Base-by-base conservation (phyloP, 1,140 invertebrate species). In the Halyomorpha halys region DNA sequence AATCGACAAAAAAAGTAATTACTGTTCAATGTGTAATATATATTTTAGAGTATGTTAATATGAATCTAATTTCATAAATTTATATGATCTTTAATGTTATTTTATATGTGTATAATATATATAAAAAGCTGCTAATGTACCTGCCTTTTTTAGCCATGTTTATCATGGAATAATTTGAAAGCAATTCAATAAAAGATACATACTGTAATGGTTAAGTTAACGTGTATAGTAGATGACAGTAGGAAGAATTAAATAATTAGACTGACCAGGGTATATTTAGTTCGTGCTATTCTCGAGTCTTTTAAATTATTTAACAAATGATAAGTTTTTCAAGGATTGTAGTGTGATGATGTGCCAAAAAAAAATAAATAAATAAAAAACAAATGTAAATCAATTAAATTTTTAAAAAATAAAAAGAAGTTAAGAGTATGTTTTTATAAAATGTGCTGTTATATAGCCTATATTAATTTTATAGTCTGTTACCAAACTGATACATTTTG, bases 361-460 rank as follows among this genome's bases (percentile, higher is more conserved):
- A 56, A 25, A 56, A 23, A 49, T 11, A 49, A 49, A 49, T 6
- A 49, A 49, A 47, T 5, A 47, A 47, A 47, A 18, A n/a, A 49
- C 6, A 39, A 39, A 39, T 39, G 34, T 13, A 39, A 39, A 39
- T 39, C 34, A 39, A 39, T 39, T 39, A 39, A 39, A 39, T 39
- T 30, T 30, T 30, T 39, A 39, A 39, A 39, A 39, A 39, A 39
- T 11, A 39, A 11, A 39, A 39, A 39, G 5, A 39, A 39, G 5
- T 39, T 39, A 39, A 39, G 34, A 39, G 34, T 39, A 39, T 39
- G 34, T 39, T 39, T 39, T 39, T 39, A 39, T 39, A 39, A 44
- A 61, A 23, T 61, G 21, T 44, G 34, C 59, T 61, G 27, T 61
- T 61, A 44, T 44, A 44, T 44, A 44, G 34, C 34, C 34, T 61